Evolutionary conservation across 2,113 vertebrate genomes (phyloP).

Genomic region (Syngnathus typhle): DNA sequence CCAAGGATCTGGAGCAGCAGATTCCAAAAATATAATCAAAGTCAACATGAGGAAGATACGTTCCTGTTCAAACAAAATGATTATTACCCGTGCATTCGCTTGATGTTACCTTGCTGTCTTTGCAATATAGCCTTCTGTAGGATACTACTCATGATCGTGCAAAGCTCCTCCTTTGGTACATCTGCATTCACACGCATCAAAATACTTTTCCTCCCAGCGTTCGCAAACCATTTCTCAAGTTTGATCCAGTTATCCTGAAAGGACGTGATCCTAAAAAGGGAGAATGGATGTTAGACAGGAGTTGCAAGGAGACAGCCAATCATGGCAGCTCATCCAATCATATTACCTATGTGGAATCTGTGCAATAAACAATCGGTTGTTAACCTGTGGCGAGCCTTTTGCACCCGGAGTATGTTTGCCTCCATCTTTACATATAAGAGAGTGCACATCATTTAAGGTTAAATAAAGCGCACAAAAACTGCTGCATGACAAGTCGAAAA

Average conservation of each 20-base stretch:
- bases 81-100: neutral
- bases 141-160: conserved; percentile 69
- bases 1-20: conserved; percentile 10
- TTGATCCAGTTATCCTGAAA: conserved; percentile 82
- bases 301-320: neutral
- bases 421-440: neutral
- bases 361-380: conserved; percentile 40
- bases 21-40: neutral
- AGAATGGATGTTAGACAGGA: neutral
- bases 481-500: neutral
- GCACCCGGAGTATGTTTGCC: neutral
- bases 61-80: neutral
- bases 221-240: conserved; percentile 82
- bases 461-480: neutral
- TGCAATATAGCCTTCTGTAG: conserved; percentile 60
- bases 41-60: neutral
- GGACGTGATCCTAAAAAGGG: conserved; percentile 68
- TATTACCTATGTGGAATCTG: conserved; percentile 65
- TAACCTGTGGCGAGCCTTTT: conserved; percentile 19
- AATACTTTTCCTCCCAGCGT: conserved; percentile 64
- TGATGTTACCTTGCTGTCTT: conserved; percentile 65
- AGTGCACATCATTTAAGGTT: neutral
- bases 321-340: neutral
- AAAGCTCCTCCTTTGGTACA: conserved; percentile 64
- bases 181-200: conserved; percentile 79